Evolutionary conservation across 2,113 vertebrate genomes (phyloP).

Genomic region (Thymallus thymallus): DNA sequence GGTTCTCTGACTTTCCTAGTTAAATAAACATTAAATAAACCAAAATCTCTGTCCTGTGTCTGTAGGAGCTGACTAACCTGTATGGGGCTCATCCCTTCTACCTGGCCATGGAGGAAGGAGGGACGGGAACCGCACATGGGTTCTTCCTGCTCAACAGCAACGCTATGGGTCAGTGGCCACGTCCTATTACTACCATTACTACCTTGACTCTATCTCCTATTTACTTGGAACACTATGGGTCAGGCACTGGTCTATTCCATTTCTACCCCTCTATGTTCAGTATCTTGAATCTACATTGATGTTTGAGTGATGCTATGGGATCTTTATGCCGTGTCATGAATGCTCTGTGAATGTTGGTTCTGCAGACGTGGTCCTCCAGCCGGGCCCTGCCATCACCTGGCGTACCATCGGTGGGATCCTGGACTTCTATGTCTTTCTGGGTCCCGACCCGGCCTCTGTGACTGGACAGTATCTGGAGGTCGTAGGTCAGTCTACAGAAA

Average conservation of each 20-base stretch:
- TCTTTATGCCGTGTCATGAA: no score
- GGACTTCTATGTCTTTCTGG: constrained; percentile 86
- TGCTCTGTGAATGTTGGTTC: no score
- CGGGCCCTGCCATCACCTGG: constrained; percentile 84
- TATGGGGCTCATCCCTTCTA: constrained; percentile 90
- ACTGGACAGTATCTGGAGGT: constrained; percentile 84
- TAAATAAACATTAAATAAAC: no score
- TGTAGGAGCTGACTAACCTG: constrained; percentile 81
- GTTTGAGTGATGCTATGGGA: no score
- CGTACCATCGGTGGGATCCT: constrained; percentile 84
- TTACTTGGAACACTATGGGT: no score
- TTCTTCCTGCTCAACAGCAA: constrained; percentile 92
- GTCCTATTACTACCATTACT: background rate
- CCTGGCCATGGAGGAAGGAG: constrained; percentile 79
- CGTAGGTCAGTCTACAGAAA: constrained; percentile 70
- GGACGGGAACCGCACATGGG: constrained; percentile 78
- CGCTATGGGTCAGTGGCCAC: constrained; percentile 71
- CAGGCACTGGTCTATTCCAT: no score
- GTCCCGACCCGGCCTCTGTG: constrained; percentile 74
- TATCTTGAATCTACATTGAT: no score
- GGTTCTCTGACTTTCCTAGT: no score
- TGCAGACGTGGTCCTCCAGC: constrained; percentile 84
- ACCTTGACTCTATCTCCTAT: background rate
- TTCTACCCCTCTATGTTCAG: no score
- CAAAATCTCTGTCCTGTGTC: background rate